Base-by-base conservation (phyloP, 1,140 invertebrate genomes). In the Zaprionus kolodkinae region DNA sequence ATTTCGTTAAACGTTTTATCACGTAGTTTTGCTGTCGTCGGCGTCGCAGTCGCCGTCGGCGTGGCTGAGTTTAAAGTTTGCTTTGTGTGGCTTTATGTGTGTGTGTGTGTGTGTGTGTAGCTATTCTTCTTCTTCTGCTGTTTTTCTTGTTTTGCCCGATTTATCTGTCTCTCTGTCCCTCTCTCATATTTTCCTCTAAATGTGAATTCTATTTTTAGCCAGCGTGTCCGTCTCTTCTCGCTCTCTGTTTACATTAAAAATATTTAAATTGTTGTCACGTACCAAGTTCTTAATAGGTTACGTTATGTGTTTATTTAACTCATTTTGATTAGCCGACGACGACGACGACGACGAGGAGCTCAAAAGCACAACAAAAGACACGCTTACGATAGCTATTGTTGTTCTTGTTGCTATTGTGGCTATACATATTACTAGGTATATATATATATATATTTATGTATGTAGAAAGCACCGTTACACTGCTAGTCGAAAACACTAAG, bases 271-370 rank as follows among this genome's bases (percentile, higher is more conserved):
- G 85, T 91, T 87, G 87, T 91, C 87, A 91, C 87, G 87, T 91
- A 91, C 83, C 74, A 91, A 87, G 83, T 91, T 91, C 88, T 91
- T 87, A 91, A 91, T 91, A 91, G 83, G 87, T 91, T 91, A 91
- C 87, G 88, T 91, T 91, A 91, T 88, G 85, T 88, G 85, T 89
- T 89, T 89, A 88, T 90, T 88, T 88, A 88, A 88, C 85, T 88
- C 85, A 88, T 88, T 88, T 88, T 89, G 85, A 89, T 88, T 88
- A 88, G 81, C 80, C 73, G 67, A 68, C 81, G 81, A 81, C n/a
- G 40, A 78, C 45, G 45, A 30, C 3, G 27, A 30, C 21, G 21
- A 21, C 21, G 21, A 21, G 21, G 27, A 50, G 45, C 45, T n/a
- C 40, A 85, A 85, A 84, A 84, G 69, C 71, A 75, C 83, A 77